Evolutionary conservation across 1,140 invertebrate genomes (phyloP), one percentile per base, ranked within the genome.

Genomic region (Pseudomyrmex sp.): DNA sequence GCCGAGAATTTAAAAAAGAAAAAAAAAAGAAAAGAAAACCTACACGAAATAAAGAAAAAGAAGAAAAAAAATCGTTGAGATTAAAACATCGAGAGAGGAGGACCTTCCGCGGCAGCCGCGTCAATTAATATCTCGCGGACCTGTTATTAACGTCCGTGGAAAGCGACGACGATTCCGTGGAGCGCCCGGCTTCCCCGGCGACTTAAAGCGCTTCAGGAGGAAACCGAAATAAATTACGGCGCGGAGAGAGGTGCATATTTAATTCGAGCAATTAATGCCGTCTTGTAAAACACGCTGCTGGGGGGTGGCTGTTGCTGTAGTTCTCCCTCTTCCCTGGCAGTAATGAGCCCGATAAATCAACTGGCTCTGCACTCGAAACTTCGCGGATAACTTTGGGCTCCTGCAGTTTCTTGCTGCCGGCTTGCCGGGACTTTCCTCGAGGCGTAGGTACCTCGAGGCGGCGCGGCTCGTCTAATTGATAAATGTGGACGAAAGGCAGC

Each of bases 341-440:
- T 94, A 94, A 94, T 94, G 94, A 94, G 93, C 92, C 92, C 93
- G 92, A 94, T 94, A 94, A 94, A 94, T 94, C 94, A 94, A 93
- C 93, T 92, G 93, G 89, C 89, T 93, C 91, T 92, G 90, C 92
- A 92, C 92, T 93, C 90, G 91, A 94, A 94, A 94, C 90, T 94
- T 92, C 74, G 91, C 84, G 91, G 91, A 93, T 93, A 94, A 93
- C 92, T 93, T 90, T 88, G 85, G 84, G 85, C 83, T 85, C 68
- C 83, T 84, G 84, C 88, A 88, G 86, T 88, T 92, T 89, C 87
- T 89, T 88, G 80, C 80, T 46, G 70, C 77, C n/a, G 46, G 75
- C 75, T 84, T 76, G 58, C 61, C 77, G 18, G 54, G 76, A 69
- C 72, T 69, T 52, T 70, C 56, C 35, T 35, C 35, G 50, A 26